Base-by-base conservation (phyloP, 2,113 vertebrate species). In the Strix aluco region DNA sequence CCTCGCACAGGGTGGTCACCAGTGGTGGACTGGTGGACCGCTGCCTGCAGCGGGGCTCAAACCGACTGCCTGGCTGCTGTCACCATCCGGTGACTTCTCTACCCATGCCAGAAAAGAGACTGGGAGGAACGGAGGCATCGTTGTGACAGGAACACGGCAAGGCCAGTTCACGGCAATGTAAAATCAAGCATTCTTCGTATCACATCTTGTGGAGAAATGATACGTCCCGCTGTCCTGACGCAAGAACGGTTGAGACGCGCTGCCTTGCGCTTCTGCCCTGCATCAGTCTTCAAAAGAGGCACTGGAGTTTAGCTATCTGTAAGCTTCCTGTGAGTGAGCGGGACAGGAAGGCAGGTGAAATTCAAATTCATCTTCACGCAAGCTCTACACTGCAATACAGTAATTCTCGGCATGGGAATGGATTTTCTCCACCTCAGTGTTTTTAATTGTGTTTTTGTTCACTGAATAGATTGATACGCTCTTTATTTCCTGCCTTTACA, bases 11-110 rank as follows among this genome's bases (percentile, higher is more conserved):
- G 27, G 8, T 26, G 32, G 13, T 49, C 20, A 0, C 58, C 34
- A 0, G 1, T 1, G 29, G 13, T 9, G 36, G 44, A 7, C 17
- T 46, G 44, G 44, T 46, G 44, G 44, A 46, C 46, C 0, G 0
- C 34, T 11, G 52, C 13, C 6, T 44, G 77, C 55, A 6, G 42
- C 47, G 2, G 34, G 14, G 34, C n/a, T 65, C 32, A 26, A 10
- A 44, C 19, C 46, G 34, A 2, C 32, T 7, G 34, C 42, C 78
- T 4, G 40, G 44, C 46, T 26, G 15, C 20, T 25, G 20, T 19
- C 69, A 42, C 62, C 55, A 1, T 38, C 55, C 86, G 40, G 29
- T 13, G 29, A 69, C 74, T 19, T 66, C 81, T 26, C 17, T 17
- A 1, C 14, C 36, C 15, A 1, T 12, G 34, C 34, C 25, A 1